These are phyloP conservation scores for Labia minor DNA, from an alignment of 2,888 invertebrate species.

Conservation along the genomic window DNA sequence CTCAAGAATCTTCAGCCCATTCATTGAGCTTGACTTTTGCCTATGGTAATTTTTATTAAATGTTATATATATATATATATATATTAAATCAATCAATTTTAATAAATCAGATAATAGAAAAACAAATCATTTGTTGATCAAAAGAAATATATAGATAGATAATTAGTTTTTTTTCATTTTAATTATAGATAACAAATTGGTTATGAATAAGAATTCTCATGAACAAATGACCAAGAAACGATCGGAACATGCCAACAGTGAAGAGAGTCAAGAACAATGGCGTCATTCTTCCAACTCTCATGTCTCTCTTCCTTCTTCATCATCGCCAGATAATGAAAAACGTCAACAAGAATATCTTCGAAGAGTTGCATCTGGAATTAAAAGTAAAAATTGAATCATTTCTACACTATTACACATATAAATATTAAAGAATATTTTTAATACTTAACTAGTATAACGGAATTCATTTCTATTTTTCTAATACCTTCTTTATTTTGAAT, in stretches of 20 bases:
- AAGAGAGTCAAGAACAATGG: neutral
- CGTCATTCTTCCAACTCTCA: neutral
- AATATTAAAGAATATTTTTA: neutral
- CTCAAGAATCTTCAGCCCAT: slow-evolving; percentile 40
- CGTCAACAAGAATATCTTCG: slow-evolving; percentile 45
- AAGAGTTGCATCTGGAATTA: slow-evolving; percentile 45
- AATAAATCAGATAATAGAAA: neutral
- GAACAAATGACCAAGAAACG: neutral
- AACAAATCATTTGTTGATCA: too few species aligned
- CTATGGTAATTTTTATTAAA: slow-evolving; percentile 26
- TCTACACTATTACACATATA: neutral
- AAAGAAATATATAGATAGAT: too few species aligned
- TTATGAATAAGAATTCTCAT: neutral
- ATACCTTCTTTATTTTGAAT: neutral
- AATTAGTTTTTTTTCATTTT: too few species aligned
- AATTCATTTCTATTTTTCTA: neutral
- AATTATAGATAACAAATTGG: neutral
- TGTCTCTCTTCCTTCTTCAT: too few species aligned
- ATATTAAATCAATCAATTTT: neutral
- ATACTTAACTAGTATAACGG: neutral
- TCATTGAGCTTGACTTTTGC: slow-evolving; percentile 38
- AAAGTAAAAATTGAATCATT: slow-evolving; percentile 31
- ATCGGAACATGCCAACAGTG: neutral
- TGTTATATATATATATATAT: neutral
- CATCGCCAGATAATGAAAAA: slow-evolving; percentile 37